These are phyloP conservation scores for Zosterops japonicus DNA, from an alignment of 2,113 vertebrate genomes.

Conservation along the genomic window DNA sequence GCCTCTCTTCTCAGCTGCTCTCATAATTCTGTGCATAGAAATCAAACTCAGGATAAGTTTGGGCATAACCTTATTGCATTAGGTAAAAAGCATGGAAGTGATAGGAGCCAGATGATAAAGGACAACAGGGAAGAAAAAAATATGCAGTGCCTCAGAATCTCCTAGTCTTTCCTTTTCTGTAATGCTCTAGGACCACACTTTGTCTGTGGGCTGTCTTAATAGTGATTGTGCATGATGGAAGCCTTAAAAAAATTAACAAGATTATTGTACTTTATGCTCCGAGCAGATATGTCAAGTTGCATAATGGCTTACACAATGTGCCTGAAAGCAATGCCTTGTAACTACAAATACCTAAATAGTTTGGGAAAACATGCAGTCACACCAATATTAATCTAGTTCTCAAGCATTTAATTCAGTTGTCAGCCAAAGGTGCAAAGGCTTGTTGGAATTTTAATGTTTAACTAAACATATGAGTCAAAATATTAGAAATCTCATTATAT, in stretches of 20 bases:
- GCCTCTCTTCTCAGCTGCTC: background rate
- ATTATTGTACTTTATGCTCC: background rate
- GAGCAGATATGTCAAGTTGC: background rate
- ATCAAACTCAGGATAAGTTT: background rate
- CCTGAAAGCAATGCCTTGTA: background rate
- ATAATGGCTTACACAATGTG: background rate
- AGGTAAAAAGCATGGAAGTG: background rate
- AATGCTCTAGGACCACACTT: background rate
- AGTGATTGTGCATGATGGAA: background rate
- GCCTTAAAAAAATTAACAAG: background rate
- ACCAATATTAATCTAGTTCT: background rate
- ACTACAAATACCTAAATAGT: background rate
- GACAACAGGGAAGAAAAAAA: background rate
- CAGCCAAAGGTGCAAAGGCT: background rate
- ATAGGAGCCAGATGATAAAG: background rate
- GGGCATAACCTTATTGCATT: background rate
- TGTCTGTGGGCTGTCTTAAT: background rate
- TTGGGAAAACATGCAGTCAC: background rate
- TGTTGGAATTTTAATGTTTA: background rate
- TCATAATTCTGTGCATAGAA: background rate
- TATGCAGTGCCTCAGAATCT: background rate
- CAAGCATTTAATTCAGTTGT: background rate
- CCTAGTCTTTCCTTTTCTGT: background rate
- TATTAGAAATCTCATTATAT: background rate
- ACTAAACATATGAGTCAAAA: background rate